Evolutionary conservation across 2,113 vertebrate species (phyloP), one percentile per base, ranked within the genome.

Genomic region (Glaucidium brasilianum): DNA sequence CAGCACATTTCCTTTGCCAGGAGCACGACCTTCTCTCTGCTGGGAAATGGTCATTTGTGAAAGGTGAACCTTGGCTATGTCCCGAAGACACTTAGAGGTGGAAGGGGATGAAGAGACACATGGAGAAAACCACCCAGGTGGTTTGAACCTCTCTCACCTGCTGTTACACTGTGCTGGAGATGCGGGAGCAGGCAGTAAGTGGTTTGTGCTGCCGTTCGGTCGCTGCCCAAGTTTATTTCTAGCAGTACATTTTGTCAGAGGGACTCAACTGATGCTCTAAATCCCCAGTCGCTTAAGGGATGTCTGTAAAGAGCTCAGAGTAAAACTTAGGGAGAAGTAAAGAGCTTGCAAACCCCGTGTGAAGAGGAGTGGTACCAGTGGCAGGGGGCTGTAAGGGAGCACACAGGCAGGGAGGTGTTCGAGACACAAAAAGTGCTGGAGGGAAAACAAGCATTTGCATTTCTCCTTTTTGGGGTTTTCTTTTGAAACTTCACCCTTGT

Each of bases 1-100:
- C 90, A 9, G 84, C 41, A 26, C 0, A 0, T 50, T 95, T 97
- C 94, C 96, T 93, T 37, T 71, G 68, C 80, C 83, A 52, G 76
- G 29, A 92, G 50, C 0, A 0, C 3, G 52, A 66, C 80, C 87
- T 95, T 67, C 75, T 55, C 81, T 75, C 77, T 95, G 77, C 87
- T 63, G 52, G 90, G 92, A 94, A 95, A 92, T 11, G 69, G 26
- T 47, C 69, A 15, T 59, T 26, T 55, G 55, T 37, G 74, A 43
- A 64, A 85, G 86, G 35, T 3, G 26, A 88, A 80, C 39, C 56
- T 59, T 32, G 52, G 56, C 85, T 43, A 19, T 0, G 0, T 59
- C 81, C 77, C 29, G 39, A 77, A 74, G 69, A 39, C 0, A 0
- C 29, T 71, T 27, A 18, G 21, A 72, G 79, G 60, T 15, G 5